Evolutionary conservation across 2,888 invertebrate species (phyloP).

Genomic region (Trilocha varians): DNA sequence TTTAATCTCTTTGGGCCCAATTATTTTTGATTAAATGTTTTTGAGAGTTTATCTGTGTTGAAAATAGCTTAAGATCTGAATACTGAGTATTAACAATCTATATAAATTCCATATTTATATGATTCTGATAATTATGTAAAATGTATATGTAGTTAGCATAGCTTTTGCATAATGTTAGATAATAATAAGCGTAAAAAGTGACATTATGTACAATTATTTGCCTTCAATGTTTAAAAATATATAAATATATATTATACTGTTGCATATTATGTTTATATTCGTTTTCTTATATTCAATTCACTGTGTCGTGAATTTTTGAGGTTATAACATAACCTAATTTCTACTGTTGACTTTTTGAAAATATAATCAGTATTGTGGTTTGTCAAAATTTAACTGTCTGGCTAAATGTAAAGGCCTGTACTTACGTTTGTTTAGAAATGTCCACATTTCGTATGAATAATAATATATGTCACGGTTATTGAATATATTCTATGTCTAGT

Average conservation of each 20-base stretch:
- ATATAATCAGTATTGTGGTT: neutral
- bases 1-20: constrained; percentile 7
- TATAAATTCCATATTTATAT: neutral
- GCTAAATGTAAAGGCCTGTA: neutral
- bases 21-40: constrained; percentile 19
- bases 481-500: constrained; percentile 60
- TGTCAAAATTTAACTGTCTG: neutral
- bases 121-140: neutral
- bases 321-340: neutral
- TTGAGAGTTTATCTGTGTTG: constrained; percentile 42
- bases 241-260: constrained; percentile 11
- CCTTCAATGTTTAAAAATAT: constrained; percentile 39
- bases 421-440: neutral
- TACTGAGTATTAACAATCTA: constrained; percentile 8
- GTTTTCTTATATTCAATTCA: neutral
- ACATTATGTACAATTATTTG: constrained; percentile 37
- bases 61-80: constrained; percentile 17
- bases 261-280: neutral
- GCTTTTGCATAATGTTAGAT: constrained; percentile 30
- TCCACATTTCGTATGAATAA: neutral
- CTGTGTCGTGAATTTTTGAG: neutral
- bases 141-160: too few relatives aligned
- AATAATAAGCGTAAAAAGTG: constrained; percentile 5
- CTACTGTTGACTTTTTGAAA: neutral
- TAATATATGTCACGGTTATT: constrained; percentile 38